Evolutionary conservation across 2,797 vertebrate species (phyloP).

Genomic region (Austrolebias charrua): DNA sequence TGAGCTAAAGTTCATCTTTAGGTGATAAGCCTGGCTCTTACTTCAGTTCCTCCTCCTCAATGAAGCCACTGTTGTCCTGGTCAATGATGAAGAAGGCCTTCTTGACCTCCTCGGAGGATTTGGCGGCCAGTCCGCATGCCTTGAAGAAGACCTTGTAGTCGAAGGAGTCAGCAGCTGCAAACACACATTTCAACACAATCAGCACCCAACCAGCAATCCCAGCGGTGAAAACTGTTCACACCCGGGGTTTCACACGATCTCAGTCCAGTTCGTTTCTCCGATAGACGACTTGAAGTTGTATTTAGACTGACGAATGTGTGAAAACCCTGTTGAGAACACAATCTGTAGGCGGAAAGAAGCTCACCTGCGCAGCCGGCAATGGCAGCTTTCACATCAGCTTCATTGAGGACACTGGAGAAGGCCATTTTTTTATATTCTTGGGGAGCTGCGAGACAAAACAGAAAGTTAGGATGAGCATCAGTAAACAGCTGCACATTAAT

Average conservation of each 20-base stretch:
- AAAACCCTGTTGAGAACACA: not conserved
- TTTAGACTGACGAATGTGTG: no score
- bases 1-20: not conserved
- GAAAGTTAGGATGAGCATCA: constrained; percentile 23
- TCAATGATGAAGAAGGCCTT: constrained; percentile 82
- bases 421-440: constrained; percentile 77
- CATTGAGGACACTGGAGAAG: constrained; percentile 78
- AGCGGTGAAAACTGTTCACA: not conserved
- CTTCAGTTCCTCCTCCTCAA: constrained; percentile 85
- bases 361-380: constrained; percentile 83
- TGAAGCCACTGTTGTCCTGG: constrained; percentile 82
- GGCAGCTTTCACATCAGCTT: constrained; percentile 80
- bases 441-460: constrained; percentile 25
- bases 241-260: constrained; percentile 7
- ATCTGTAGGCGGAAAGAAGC: not conserved
- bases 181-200: constrained; percentile 26
- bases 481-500: not conserved
- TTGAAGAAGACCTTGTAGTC: constrained; percentile 84
- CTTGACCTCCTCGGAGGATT: constrained; percentile 76
- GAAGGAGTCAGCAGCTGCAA: constrained; percentile 81
- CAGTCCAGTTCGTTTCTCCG: not conserved
- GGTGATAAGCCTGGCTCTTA: constrained; percentile 60
- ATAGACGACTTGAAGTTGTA: no score
- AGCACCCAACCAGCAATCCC: constrained; percentile 3
- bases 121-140: constrained; percentile 77